Conservation (phyloP, 1,140 invertebrate species). For the Rhyacophila brunnea region DNA sequence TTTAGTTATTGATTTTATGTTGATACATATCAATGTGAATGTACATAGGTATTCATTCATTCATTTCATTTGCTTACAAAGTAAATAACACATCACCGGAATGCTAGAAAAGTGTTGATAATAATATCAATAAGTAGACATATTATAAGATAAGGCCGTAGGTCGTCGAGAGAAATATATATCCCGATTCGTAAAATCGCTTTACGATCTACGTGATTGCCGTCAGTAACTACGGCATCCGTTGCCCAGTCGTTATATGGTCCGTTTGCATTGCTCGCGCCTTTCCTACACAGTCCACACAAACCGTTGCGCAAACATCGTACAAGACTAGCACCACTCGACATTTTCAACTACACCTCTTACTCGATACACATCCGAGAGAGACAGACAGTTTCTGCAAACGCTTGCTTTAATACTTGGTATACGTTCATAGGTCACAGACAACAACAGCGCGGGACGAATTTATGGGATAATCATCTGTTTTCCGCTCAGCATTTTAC, state of each 20-base stretch:
- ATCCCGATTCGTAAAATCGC: slow-evolving; percentile 17
- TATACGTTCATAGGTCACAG: neutral
- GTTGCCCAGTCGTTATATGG: slow-evolving; percentile 13
- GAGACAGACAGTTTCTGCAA: neutral
- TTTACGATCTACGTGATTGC: slow-evolving; percentile 20
- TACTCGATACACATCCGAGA: neutral
- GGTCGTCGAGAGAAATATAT: no score
- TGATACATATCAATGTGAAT: no score
- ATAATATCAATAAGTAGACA: no score
- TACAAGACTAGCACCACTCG: neutral
- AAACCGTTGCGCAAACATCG: neutral
- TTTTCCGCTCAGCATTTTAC: slow-evolving; percentile 30
- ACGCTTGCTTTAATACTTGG: no score
- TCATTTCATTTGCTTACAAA: no score
- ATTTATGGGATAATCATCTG: slow-evolving; percentile 33
- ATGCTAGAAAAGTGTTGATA: no score
- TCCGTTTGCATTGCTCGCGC: neutral
- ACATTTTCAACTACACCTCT: neutral
- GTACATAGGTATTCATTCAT: no score
- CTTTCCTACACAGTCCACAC: neutral
- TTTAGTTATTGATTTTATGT: no score
- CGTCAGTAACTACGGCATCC: slow-evolving; percentile 13
- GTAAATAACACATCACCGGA: no score
- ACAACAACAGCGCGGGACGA: slow-evolving; percentile 7
- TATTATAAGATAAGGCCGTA: no score